A percentile compares a stretch with the other conserved stretches of the same genome.
phyloP scores from a whole-genome alignment of 2,113 vertebrate genomes.

The Petromus typicus region DNA sequence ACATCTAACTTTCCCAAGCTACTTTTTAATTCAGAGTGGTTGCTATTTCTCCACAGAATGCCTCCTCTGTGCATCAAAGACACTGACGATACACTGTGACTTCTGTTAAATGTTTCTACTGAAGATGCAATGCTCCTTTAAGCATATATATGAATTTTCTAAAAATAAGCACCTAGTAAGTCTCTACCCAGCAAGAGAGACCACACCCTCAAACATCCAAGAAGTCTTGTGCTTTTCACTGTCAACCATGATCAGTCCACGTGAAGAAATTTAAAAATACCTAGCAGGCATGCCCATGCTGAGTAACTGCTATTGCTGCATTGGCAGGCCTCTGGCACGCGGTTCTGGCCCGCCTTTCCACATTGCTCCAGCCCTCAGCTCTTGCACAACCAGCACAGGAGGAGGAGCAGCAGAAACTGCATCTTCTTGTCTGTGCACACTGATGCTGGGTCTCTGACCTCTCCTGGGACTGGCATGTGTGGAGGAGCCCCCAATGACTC shows the following conservation, averaged over 20 bases:
- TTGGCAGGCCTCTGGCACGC: too few relatives aligned
- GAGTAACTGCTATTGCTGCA: too few relatives aligned
- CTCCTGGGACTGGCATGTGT: too few relatives aligned
- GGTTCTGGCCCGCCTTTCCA: too few relatives aligned
- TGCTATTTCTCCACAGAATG: not conserved
- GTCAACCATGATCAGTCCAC: not conserved
- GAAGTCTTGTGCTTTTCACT: not conserved
- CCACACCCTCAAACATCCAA: not conserved
- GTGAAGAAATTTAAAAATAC: not conserved
- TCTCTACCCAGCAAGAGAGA: not conserved
- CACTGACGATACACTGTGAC: not conserved
- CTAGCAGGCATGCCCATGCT: not conserved
- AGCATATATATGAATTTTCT: not conserved
- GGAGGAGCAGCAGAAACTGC: too few relatives aligned
- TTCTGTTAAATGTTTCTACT: not conserved
- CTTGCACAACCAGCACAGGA: too few relatives aligned
- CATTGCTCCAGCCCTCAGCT: too few relatives aligned
- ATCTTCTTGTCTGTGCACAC: too few relatives aligned
- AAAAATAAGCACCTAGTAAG: not conserved
- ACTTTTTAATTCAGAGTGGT: not conserved
- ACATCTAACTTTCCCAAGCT: not conserved
- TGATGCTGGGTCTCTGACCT: too few relatives aligned
- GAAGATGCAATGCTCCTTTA: not conserved
- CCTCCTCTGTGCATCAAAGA: not conserved
- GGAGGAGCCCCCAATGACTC: too few relatives aligned